Evolutionary conservation across 2,888 invertebrate species (phyloP), one percentile per base, ranked within the genome.

Genomic region (Cryptocephalus primarius): DNA sequence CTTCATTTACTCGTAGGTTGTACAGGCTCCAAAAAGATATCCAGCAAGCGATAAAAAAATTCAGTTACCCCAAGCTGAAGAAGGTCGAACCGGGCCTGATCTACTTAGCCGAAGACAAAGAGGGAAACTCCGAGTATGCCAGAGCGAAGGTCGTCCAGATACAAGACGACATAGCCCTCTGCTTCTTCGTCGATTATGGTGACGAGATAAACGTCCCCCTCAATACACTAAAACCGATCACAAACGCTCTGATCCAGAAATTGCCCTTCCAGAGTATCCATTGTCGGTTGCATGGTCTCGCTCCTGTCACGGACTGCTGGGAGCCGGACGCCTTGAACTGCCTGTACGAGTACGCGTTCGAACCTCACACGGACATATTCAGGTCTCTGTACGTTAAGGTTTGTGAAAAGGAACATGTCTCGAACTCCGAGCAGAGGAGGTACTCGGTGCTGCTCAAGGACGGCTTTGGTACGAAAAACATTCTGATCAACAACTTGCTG

Each of bases 111-210:
- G 70, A 72, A 62, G 75, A 74, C 52, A 70, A 73, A 0, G 71
- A 70, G 10, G 73, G 73, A 45, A 34, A 34, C 9, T 52, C 54
- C 1, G 62, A 64, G 1, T 75, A 68, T 53, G 71, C 71, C 50
- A 64, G 79, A 42, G 74, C 76, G 4, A 64, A 73, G 50, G 65
- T 79, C 2, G 66, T 71, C 12, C 60, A 67, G 32, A 59, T 63
- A 2, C 59, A 64, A n/a, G 58, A 61, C n/a, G 54, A 59, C 11
- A 70, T 70, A 54, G 72, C 73, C 0, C 70, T 75, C 49, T 76
- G 76, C 51, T 80, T 80, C 58, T 81, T 76, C 59, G 77, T 81
- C 0, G 83, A 83, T 61, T 76, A 77, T 56, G 83, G 81, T 0
- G 80, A 81, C 59, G 73, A 69, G 59, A 67, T 67, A 39, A 60